These are phyloP conservation scores for Agrochola circellaris DNA, from an alignment of 2,888 invertebrate species.

Conservation along the genomic window DNA sequence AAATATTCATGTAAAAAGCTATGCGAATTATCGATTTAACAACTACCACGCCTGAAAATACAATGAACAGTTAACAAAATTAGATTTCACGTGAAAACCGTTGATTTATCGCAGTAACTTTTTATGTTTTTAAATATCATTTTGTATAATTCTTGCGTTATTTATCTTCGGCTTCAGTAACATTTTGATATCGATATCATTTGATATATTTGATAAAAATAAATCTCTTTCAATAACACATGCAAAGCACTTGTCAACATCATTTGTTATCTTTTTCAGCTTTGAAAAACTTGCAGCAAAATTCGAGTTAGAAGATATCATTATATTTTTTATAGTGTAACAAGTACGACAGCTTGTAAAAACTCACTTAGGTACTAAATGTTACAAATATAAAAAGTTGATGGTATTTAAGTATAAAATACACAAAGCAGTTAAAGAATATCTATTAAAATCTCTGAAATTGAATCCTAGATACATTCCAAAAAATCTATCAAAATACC, in stretches of 20 bases:
- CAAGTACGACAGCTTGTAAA: background rate
- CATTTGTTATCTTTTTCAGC: constrained; percentile 25
- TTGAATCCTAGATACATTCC: background rate
- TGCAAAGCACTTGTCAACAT: constrained; percentile 3
- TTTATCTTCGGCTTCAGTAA: constrained; percentile 5
- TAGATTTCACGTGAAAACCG: background rate
- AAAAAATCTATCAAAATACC: constrained; percentile 4
- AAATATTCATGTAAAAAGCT: background rate
- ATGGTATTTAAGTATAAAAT: background rate
- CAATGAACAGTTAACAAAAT: background rate
- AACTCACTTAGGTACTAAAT: constrained; percentile 10
- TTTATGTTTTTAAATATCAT: background rate
- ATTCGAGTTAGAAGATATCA: background rate
- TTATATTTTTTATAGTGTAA: constrained; percentile 22
- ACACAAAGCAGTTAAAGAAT: background rate
- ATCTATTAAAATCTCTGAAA: constrained; percentile 13
- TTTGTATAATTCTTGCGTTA: background rate
- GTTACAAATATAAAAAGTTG: constrained; percentile 6
- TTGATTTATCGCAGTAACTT: background rate
- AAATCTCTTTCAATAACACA: constrained; percentile 5
- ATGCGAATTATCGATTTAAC: too few species aligned
- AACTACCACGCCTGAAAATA: background rate
- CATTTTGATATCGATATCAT: background rate
- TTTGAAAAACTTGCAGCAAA: background rate
- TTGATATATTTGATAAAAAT: too few species aligned